Evolutionary conservation across 2,888 invertebrate species (phyloP), one percentile per base, ranked within the genome.

Genomic region (Apodemia mormo): DNA sequence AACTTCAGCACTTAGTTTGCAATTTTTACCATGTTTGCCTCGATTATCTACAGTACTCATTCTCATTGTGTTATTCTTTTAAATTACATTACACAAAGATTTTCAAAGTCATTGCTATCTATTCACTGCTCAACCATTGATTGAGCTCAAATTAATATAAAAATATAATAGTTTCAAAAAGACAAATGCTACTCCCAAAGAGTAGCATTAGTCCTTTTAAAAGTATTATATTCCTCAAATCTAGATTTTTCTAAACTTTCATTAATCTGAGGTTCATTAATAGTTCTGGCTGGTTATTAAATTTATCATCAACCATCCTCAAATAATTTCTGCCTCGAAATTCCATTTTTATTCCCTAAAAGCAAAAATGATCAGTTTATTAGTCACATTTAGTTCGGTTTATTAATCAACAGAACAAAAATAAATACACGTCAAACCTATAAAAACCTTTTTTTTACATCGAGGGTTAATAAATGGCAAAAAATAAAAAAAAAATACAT

Each of bases 301-400:
- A 56, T 56, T 56, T 6, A 22, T 56, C 72, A 69, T 72, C 65
- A 61, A 72, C 56, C 70, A 72, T 72, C 70, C 56, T 70, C 64
- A 70, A 72, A 70, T 45, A 67, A 70, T 72, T 72, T 72, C 67
- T 72, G 56, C 69, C 64, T 33, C 64, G 64, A 64, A 37, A 64
- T 69, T 68, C 73, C 68, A 71, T 71, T 70, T 73, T 73, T 64
- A 52, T 37, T 71, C 69, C 71, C 69, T 67, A 71, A 71, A 73
- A 70, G 68, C 68, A 66, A 68, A 68, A 71, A 67, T 70, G 61
- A 52, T 68, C 43, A 49, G 8, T n/a, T n/a, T n/a, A n/a, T n/a
- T n/a, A n/a, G n/a, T n/a, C n/a, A 69, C 37, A 45, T 65, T 54
- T 66, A 70, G 43, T 70, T 58, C 56, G 54, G 54, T 54, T 54